A percentile compares a stretch with the other conserved stretches of the same genome.
Conservation (phyloP, 2,113 vertebrate species). For the Forbesichthys agassizii region DNA sequence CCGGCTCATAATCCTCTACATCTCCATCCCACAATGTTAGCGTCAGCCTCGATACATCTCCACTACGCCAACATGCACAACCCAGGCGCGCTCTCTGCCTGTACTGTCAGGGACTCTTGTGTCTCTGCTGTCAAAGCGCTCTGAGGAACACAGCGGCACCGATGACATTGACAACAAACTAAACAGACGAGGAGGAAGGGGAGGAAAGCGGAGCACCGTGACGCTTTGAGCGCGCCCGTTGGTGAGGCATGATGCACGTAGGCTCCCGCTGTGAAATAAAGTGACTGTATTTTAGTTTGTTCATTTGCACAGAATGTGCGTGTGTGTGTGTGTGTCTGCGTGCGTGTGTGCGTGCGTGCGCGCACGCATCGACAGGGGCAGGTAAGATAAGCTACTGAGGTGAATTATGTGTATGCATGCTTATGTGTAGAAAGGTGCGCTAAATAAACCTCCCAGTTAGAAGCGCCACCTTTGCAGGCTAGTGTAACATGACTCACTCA, state of each 20-base stretch:
- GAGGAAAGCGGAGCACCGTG: conserved; percentile 2
- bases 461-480: conserved; percentile 25
- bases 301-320: background rate
- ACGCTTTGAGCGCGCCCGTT: conserved; percentile 18
- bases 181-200: background rate
- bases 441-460: conserved; percentile 25
- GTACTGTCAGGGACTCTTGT: background rate
- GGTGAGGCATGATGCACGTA: conserved; percentile 1
- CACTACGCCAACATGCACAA: conserved; percentile 8
- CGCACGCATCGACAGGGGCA: background rate
- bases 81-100: conserved; percentile 1
- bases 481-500: conserved; percentile 40
- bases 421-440: conserved; percentile 1
- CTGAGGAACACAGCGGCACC: conserved; percentile 5
- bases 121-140: conserved; percentile 14
- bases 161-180: background rate
- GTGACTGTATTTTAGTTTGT: background rate
- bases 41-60: conserved; percentile 19
- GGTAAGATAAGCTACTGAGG: background rate
- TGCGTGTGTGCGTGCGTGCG: background rate
- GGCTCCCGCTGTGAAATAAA: background rate
- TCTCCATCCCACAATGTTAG: conserved; percentile 8
- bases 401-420: background rate
- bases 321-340: conserved; percentile 5
- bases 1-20: background rate